Percentiles rank a stretch among this genome's conserved stretches.
Conservation (phyloP, 2,888 invertebrate species). For the Rhagonycha lutea region DNA sequence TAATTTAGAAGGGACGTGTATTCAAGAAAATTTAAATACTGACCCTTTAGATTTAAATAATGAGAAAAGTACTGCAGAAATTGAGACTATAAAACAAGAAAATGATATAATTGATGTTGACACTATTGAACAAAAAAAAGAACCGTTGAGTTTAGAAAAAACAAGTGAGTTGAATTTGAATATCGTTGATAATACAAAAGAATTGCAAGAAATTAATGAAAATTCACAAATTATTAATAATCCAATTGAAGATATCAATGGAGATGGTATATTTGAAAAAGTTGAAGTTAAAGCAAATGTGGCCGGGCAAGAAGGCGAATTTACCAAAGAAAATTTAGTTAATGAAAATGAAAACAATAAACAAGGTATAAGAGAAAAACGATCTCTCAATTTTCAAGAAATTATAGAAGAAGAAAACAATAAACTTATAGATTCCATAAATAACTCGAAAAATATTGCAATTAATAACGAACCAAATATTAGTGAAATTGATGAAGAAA, state of each 20-base stretch:
- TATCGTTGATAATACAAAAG: background rate
- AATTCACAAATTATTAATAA: background rate
- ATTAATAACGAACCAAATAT: slow-evolving; percentile 1
- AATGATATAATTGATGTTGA: background rate
- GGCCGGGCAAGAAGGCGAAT: background rate
- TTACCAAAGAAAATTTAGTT: background rate
- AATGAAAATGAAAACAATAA: background rate
- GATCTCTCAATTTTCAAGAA: background rate
- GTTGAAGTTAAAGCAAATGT: background rate
- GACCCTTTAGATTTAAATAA: background rate
- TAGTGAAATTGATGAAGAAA: slow-evolving; percentile 8
- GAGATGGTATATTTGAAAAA: background rate
- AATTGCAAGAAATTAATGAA: background rate
- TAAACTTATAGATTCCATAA: background rate
- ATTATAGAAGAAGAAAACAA: background rate
- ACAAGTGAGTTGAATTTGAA: no score
- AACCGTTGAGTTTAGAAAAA: background rate
- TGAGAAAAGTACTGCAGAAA: background rate
- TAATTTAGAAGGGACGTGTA: background rate
- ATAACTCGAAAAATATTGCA: background rate
- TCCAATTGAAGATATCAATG: background rate
- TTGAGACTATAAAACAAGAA: background rate
- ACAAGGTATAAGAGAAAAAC: background rate
- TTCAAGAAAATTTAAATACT: background rate
- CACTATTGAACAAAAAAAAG: background rate